Percentiles rank a stretch among this genome's conserved stretches.
Conservation (phyloP, 2,888 invertebrate species). For the Cecidostiba fungosa region DNA sequence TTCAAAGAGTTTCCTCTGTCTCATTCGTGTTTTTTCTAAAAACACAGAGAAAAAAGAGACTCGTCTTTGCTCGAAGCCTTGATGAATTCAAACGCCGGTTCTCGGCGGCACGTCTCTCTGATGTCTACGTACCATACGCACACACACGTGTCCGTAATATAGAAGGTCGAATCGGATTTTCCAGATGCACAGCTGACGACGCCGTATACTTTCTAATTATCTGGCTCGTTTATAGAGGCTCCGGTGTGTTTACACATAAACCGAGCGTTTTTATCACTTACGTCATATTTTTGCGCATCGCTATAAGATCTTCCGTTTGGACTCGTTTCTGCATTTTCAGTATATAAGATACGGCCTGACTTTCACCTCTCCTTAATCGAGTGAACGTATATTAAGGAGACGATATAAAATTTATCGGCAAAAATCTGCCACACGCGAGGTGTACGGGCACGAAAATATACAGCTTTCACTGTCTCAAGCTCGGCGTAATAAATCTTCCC, state of each 20-base stretch:
- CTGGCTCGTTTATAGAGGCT: neutral
- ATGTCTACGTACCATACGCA: neutral
- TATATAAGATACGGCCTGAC: neutral
- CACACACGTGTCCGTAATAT: neutral
- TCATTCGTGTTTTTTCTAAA: neutral
- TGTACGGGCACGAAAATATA: too few species aligned
- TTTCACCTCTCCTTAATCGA: constrained; percentile 19
- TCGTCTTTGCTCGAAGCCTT: neutral
- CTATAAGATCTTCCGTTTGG: neutral
- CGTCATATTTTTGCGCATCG: neutral
- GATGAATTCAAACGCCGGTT: neutral
- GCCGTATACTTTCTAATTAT: constrained; percentile 41
- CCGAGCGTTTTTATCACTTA: neutral
- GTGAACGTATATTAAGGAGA: neutral
- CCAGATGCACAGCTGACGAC: neutral
- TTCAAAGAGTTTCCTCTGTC: constrained; percentile 27
- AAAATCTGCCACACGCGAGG: neutral
- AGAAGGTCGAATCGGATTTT: neutral
- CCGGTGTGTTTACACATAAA: neutral
- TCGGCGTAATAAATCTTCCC: constrained; percentile 18
- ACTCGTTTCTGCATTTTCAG: neutral
- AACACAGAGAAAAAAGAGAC: constrained; percentile 11
- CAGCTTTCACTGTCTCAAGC: constrained; percentile 46
- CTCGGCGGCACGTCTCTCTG: neutral
- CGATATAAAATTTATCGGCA: neutral